Evolutionary conservation across 2,113 vertebrate genomes (phyloP).

Genomic region (Gorsachius goisagi): DNA sequence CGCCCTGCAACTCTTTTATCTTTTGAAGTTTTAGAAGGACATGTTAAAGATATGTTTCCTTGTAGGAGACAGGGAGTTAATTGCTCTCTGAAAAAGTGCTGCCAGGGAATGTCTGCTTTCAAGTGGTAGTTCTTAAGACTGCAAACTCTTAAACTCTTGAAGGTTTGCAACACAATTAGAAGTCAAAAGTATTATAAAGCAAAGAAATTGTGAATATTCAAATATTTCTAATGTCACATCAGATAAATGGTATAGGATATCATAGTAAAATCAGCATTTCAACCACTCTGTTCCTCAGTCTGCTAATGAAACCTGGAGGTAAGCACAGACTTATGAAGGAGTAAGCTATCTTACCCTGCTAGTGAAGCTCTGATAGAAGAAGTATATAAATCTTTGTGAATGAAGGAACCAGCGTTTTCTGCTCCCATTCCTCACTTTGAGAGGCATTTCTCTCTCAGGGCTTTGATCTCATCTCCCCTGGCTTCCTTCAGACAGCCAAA

Average conservation of each 20-base stretch:
- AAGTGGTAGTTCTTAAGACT: not conserved
- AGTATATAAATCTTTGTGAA: not conserved
- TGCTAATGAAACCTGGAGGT: not conserved
- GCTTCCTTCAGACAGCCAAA: not conserved
- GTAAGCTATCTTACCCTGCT: not conserved
- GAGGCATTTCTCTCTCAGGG: not conserved
- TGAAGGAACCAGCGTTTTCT: not conserved
- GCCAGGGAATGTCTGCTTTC: not conserved
- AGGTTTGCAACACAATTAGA: not conserved
- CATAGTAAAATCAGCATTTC: not conserved
- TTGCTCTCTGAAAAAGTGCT: not conserved
- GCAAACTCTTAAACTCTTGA: not conserved
- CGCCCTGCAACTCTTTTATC: not conserved
- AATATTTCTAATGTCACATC: not conserved
- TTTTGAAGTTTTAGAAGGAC: not conserved
- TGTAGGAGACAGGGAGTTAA: not conserved
- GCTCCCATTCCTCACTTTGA: not conserved
- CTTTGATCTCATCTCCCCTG: not conserved
- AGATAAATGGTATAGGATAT: not conserved
- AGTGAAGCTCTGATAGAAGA: not conserved
- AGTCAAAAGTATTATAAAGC: not conserved
- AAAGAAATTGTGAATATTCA: not conserved
- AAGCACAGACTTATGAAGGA: not conserved
- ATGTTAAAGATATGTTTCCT: not conserved
- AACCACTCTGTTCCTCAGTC: not conserved